Evolutionary conservation across 2,113 vertebrate genomes (phyloP).

Genomic region (Scomber colias): DNA sequence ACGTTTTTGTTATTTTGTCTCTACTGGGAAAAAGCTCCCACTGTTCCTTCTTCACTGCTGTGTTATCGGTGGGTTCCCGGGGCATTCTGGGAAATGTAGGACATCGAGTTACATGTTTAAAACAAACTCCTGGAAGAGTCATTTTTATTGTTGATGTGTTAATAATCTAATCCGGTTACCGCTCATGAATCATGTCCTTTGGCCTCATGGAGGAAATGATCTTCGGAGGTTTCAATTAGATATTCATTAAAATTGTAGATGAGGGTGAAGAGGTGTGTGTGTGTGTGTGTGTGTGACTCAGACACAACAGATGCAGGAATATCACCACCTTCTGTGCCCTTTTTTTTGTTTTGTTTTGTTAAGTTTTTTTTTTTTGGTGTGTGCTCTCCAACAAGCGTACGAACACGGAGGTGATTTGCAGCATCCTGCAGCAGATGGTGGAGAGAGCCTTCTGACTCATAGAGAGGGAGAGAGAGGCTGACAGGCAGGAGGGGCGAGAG

Average conservation of each 20-base stretch:
- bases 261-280: conserved; percentile 16
- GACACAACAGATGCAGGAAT: conserved; percentile 45
- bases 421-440: conserved; percentile 61
- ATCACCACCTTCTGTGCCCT: conserved; percentile 45
- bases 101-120: not conserved
- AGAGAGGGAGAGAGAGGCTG: not conserved
- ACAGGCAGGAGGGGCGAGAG: not conserved
- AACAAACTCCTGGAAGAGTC: conserved; percentile 1
- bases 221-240: conserved; percentile 20
- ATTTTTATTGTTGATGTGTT: not conserved
- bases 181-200: conserved; percentile 26
- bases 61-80: not conserved
- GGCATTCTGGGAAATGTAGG: not conserved
- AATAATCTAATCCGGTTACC: conserved; percentile 1
- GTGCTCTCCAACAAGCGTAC: conserved; percentile 31
- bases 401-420: conserved; percentile 48
- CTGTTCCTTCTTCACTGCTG: not conserved
- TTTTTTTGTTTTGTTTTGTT: not conserved
- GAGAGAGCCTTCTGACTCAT: conserved; percentile 68
- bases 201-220: conserved; percentile 23
- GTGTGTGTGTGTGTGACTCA: conserved; percentile 28
- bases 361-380: too few species aligned
- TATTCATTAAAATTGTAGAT: conserved; percentile 39
- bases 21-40: too few species aligned
- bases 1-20: too few species aligned